A percentile compares a stretch with the other conserved stretches of the same genome.
phyloP scores from a whole-genome alignment of 2,113 vertebrate species.

The Beaufortia kweichowensis region DNA sequence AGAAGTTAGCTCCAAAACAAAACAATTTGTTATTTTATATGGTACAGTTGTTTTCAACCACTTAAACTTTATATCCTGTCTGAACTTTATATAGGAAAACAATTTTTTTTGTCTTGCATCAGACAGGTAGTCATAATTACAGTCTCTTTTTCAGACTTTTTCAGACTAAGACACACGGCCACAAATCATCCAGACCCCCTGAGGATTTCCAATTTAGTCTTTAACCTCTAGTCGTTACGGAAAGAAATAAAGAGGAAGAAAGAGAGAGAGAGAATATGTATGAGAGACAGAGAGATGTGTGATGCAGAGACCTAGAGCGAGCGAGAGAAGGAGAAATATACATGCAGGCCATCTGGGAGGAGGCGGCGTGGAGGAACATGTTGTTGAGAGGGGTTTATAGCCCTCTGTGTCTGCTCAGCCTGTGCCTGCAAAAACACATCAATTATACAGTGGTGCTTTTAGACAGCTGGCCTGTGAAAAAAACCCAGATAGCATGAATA shows the following conservation, averaged over 20 bases:
- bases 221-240: conserved; percentile 30
- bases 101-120: conserved; percentile 1
- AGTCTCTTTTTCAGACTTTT: neutral
- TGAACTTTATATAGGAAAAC: neutral
- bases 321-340: neutral
- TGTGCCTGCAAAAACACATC: conserved; percentile 41
- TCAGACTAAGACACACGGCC: conserved; percentile 2
- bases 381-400: conserved; percentile 25
- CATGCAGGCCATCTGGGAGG: conserved; percentile 35
- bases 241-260: conserved; percentile 13
- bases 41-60: too few species aligned
- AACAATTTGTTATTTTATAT: too few species aligned
- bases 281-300: conserved; percentile 18
- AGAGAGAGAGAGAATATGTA: neutral
- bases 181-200: conserved; percentile 15
- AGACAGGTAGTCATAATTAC: conserved; percentile 17
- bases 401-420: conserved; percentile 13
- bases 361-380: conserved; percentile 28
- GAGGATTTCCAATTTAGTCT: conserved; percentile 32
- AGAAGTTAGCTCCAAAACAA: too few species aligned
- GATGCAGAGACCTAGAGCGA: conserved; percentile 12
- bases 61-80: neutral
- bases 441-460: conserved; percentile 45
- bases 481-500: conserved; percentile 30
- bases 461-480: conserved; percentile 41